Evolutionary conservation across 2,888 invertebrate species (phyloP), one percentile per base, ranked within the genome.

Genomic region (Thelaira solivaga): DNA sequence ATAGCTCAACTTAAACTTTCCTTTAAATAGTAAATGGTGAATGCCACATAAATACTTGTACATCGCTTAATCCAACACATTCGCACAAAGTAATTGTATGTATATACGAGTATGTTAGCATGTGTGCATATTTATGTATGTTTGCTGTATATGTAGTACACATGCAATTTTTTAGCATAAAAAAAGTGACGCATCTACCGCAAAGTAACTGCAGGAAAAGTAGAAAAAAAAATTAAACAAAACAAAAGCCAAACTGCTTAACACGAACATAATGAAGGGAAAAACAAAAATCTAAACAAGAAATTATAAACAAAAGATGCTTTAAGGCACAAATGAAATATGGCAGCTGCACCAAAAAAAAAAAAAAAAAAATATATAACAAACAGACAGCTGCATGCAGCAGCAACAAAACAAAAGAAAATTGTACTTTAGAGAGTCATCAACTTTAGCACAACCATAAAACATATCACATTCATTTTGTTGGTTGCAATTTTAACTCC

Each of bases 151-250:
- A n/a, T 59, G 24, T 24, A 22, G 20, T 29, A 31, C 11, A 45
- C 57, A 43, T 77, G 55, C 47, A 26, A 47, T 10, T 61, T n/a
- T n/a, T 39, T 16, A 59, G 43, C 61, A 69, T 69, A 6, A 59
- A 61, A 64, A 77, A 69, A 68, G 74, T 74, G 78, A 69, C 78
- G 78, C 78, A 78, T 74, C 74, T 73, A 78, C 78, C 69, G 78
- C 78, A 78, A 65, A 78, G 78, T 74, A 78, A 74, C 78, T 78
- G 74, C 74, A 74, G 69, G 18, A 61, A 55, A n/a, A n/a, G n/a
- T n/a, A n/a, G n/a, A 36, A 36, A 51, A 61, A 36, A 34, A 51
- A 31, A 43, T 4, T 4, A 36, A 36, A 36, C 20, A 16, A 62
- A 11, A 68, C 67, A 68, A 64, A 53, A 65, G 62, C 68, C 57